Conservation (phyloP, 1,140 invertebrate species). For the Sogatella furcifera region DNA sequence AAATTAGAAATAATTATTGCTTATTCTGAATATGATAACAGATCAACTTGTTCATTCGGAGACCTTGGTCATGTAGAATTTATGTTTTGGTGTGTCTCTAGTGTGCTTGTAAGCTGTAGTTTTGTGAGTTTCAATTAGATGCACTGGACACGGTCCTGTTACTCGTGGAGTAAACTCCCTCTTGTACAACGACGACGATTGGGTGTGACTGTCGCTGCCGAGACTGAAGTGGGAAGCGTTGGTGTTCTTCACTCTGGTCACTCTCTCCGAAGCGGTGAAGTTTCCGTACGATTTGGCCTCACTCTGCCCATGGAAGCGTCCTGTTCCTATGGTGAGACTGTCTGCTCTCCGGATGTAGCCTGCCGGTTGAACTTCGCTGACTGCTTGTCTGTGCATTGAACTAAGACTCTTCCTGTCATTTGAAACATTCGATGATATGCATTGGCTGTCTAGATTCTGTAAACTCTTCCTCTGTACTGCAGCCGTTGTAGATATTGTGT, state of each 20-base stretch:
- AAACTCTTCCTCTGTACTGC: constrained; percentile 70
- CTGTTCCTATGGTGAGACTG: constrained; percentile 49
- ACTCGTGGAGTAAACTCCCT: constrained; percentile 58
- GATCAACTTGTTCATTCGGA: constrained; percentile 2
- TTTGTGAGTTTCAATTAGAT: constrained; percentile 53
- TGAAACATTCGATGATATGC: constrained; percentile 44
- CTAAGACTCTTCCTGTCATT: constrained; percentile 64
- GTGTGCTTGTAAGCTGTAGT: constrained; percentile 60
- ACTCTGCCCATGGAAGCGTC: constrained; percentile 57
- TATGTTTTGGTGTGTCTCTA: constrained; percentile 67
- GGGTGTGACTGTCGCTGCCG: constrained; percentile 38
- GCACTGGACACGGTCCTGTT: constrained; percentile 62
- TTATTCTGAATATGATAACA: too few relatives aligned
- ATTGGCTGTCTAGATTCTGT: constrained; percentile 56
- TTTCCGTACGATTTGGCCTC: constrained; percentile 53
- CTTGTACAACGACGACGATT: constrained; percentile 42
- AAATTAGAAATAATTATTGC: too few relatives aligned
- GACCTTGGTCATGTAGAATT: constrained; percentile 56
- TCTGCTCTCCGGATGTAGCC: constrained; percentile 31
- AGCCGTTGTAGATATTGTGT: constrained; percentile 59
- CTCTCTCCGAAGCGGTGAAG: constrained; percentile 42
- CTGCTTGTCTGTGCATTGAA: constrained; percentile 50
- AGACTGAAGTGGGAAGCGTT: constrained; percentile 61
- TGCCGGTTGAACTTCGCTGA: constrained; percentile 13
- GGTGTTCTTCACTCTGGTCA: constrained; percentile 40